These are phyloP conservation scores for Platichthys stellatus DNA, from an alignment of 2,113 vertebrate species.

Conservation along the genomic window DNA sequence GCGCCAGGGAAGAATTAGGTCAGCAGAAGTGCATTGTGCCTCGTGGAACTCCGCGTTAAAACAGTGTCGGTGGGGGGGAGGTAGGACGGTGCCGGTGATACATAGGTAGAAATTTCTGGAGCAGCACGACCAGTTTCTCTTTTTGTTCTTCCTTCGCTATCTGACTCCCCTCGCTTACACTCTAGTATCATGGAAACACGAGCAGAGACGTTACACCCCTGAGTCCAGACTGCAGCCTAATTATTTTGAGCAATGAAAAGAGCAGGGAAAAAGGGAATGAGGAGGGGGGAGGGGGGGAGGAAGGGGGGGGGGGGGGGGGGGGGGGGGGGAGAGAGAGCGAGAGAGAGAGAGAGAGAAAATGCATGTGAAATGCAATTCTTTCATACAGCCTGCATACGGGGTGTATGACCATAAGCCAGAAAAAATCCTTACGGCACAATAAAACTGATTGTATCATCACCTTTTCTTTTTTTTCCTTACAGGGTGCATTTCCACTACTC, in stretches of 20 bases:
- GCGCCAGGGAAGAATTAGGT: conserved; percentile 82
- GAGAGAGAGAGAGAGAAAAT: conserved; percentile 30
- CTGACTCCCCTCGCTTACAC: neutral
- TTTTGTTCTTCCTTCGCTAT: neutral
- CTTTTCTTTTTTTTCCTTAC: conserved; percentile 81
- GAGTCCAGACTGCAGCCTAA: conserved; percentile 79
- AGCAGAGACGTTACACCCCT: conserved; percentile 72
- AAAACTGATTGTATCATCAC: conserved; percentile 83
- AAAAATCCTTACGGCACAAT: conserved; percentile 84
- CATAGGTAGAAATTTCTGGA: conserved; percentile 79
- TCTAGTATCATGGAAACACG: conserved; percentile 69
- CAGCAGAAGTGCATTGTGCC: conserved; percentile 76
- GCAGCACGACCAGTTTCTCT: conserved; percentile 53
- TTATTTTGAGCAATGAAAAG: conserved; percentile 79
- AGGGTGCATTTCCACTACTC: conserved; percentile 76
- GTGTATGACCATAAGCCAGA: conserved; percentile 74
- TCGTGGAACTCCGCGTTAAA: conserved; percentile 77
- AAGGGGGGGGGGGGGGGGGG: neutral
- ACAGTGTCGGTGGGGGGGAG: conserved; percentile 44
- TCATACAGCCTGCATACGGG: conserved; percentile 79
- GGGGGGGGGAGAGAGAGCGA: neutral
- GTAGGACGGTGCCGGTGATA: conserved; percentile 30
- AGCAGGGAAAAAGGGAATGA: conserved; percentile 49
- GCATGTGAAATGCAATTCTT: conserved; percentile 78
- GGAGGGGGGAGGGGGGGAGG: conserved; percentile 13